These are phyloP conservation scores for Gymnodraco acuticeps DNA, from an alignment of 2,797 vertebrate species.

Conservation along the genomic window DNA sequence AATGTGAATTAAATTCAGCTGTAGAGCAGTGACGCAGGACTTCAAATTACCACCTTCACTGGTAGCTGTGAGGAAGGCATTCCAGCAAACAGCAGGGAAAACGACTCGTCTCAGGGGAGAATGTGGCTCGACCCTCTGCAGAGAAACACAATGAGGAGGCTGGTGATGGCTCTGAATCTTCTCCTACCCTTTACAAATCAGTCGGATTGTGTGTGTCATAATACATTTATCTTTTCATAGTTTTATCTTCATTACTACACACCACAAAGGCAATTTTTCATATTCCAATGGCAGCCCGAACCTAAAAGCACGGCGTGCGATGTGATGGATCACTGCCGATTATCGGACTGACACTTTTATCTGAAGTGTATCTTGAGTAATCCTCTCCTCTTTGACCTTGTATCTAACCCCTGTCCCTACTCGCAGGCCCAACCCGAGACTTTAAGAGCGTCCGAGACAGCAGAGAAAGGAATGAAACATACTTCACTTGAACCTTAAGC, in stretches of 20 bases:
- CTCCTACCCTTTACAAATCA: slow-evolving; percentile 38
- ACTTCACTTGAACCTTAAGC: slow-evolving; percentile 76
- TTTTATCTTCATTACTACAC: slow-evolving; percentile 57
- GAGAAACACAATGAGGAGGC: slow-evolving; percentile 29
- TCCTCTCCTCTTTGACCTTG: slow-evolving; percentile 75
- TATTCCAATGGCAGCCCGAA: background rate
- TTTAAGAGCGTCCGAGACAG: slow-evolving; percentile 43
- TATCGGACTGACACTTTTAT: slow-evolving; percentile 72
- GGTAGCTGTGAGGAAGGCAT: slow-evolving; percentile 58
- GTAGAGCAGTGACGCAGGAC: slow-evolving; percentile 32
- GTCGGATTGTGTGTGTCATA: slow-evolving; percentile 11
- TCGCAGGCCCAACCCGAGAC: slow-evolving; percentile 40
- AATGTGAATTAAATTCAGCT: slow-evolving; percentile 55
- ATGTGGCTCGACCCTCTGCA: slow-evolving; percentile 27
- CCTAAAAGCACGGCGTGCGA: background rate
- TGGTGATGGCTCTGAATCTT: slow-evolving; percentile 15
- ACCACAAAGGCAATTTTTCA: slow-evolving; percentile 27
- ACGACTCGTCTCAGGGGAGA: slow-evolving; percentile 38
- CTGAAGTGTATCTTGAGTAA: slow-evolving; percentile 76
- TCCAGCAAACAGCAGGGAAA: slow-evolving; percentile 67
- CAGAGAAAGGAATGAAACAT: slow-evolving; percentile 69
- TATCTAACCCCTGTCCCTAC: slow-evolving; percentile 57
- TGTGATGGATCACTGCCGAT: slow-evolving; percentile 63
- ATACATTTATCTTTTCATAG: slow-evolving; percentile 30
- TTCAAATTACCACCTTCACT: slow-evolving; percentile 60